Percentiles rank a stretch among this genome's conserved stretches.
phyloP scores from a whole-genome alignment of 2,113 vertebrate species.

The Prionailurus viverrinus region DNA sequence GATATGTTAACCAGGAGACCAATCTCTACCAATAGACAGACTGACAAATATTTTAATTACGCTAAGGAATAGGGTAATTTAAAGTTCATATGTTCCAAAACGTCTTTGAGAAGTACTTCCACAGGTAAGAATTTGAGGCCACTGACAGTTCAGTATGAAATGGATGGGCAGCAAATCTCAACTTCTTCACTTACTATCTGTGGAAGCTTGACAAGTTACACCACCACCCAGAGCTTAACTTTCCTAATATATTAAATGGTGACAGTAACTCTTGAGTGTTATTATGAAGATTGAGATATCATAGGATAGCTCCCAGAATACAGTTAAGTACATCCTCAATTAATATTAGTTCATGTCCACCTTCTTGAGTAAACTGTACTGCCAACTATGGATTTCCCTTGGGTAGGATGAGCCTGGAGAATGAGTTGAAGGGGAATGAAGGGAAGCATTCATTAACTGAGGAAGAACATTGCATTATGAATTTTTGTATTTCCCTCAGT shows the following conservation, averaged over 20 bases:
- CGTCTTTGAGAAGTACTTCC: background rate
- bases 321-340: background rate
- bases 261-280: background rate
- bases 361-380: background rate
- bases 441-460: background rate
- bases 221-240: background rate
- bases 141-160: background rate
- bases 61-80: background rate
- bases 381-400: background rate
- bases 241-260: background rate
- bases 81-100: conserved; percentile 6
- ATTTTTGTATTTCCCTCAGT: background rate
- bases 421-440: background rate
- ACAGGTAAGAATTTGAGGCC: background rate
- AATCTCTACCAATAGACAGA: background rate
- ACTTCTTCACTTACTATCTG: background rate
- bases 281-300: background rate
- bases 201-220: background rate
- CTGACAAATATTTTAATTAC: conserved; percentile 3
- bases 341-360: background rate
- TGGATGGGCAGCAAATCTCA: background rate
- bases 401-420: background rate
- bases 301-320: background rate
- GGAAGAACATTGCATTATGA: background rate
- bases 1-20: background rate